A percentile compares a stretch with the other conserved stretches of the same genome.
Evolutionary conservation across 2,113 vertebrate species (phyloP).

Genomic region (Crotalus tigris): DNA sequence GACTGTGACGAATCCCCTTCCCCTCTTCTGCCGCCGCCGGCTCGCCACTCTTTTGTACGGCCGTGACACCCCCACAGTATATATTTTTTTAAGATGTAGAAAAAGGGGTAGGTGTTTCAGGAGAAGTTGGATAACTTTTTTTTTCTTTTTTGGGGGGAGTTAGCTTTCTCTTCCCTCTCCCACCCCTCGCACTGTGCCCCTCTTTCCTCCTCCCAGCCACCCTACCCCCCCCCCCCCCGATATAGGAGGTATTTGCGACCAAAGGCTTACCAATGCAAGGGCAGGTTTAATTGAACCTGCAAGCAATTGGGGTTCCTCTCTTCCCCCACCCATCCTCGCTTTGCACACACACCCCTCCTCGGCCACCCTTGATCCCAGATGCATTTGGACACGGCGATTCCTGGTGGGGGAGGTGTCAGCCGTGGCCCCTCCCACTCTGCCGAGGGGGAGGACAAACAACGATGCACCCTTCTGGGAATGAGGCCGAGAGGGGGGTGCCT

Average conservation of each 20-base stretch:
- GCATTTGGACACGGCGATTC: not conserved
- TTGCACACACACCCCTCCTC: slow-evolving; percentile 12
- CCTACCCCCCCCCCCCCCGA: too few species aligned
- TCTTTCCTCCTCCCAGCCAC: too few species aligned
- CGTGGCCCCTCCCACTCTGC: not conserved
- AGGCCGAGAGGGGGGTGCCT: accelerated
- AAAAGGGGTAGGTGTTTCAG: slow-evolving; percentile 58
- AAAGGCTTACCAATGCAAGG: too few species aligned
- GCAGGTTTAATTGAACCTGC: too few species aligned
- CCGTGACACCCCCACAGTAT: slow-evolving; percentile 62
- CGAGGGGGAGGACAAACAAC: not conserved
- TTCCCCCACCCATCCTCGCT: not conserved
- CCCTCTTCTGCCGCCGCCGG: not conserved
- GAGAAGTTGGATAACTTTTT: slow-evolving; percentile 39
- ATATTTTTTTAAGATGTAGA: slow-evolving; percentile 71
- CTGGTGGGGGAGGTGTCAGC: not conserved
- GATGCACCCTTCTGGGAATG: not conserved
- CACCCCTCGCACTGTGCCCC: too few species aligned
- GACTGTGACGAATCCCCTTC: not conserved
- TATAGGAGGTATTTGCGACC: too few species aligned
- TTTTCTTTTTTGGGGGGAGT: too few species aligned
- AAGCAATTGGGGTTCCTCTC: not conserved
- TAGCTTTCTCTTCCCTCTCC: not conserved
- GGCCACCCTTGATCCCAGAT: not conserved
- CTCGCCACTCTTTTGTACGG: slow-evolving; percentile 56